Conservation (phyloP, 37 sponge, comb jelly and placozoan species). For the Spongilla lacustris region DNA sequence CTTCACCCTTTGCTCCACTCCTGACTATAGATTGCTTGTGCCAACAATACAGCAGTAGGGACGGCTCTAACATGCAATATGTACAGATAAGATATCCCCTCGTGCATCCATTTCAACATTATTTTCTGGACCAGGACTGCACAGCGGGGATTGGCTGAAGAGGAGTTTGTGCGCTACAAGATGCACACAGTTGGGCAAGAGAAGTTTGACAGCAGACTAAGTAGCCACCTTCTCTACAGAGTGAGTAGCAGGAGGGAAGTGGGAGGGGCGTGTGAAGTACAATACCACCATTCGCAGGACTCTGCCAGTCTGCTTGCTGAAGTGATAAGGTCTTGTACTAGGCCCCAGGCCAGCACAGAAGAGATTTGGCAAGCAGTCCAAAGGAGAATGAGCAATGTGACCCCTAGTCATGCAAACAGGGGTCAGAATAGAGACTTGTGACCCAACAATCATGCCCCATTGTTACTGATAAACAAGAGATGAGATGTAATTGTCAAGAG, state of each 20-base stretch:
- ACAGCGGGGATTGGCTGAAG: not conserved
- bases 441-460: no score
- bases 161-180: constrained; percentile 20
- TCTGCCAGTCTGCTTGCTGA: constrained; percentile 16
- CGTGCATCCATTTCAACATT: not conserved
- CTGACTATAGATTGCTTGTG: not conserved
- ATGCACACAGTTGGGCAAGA: not conserved
- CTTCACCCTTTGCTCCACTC: not conserved
- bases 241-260: not conserved
- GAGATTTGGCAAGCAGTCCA: constrained; percentile 11
- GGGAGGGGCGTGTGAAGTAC: not conserved
- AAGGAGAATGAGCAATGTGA: not conserved
- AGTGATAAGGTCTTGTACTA: not conserved
- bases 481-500: not conserved
- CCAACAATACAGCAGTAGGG: no score
- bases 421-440: no score
- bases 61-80: not conserved
- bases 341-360: constrained; percentile 2
- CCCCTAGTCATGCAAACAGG: not conserved
- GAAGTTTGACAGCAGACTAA: not conserved
- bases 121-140: not conserved
- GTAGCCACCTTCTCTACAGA: not conserved
- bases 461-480: not conserved
- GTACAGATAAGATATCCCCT: not conserved
- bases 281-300: not conserved